Evolutionary conservation across 92 coral and sea anemone species (phyloP).

Genomic region (Montipora capitata): DNA sequence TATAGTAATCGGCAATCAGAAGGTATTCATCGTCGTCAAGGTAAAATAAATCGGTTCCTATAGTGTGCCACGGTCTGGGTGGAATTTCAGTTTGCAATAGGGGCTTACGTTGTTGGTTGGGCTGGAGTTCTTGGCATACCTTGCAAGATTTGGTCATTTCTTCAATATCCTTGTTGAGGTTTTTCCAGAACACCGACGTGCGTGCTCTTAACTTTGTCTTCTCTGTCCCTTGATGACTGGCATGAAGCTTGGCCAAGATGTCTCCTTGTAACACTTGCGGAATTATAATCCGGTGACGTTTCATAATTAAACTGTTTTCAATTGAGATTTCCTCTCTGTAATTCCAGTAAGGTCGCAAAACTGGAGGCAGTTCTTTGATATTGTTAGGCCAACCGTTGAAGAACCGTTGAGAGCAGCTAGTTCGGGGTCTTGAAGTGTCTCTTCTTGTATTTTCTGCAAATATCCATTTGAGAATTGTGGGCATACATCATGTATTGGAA

Average conservation of each 20-base stretch:
- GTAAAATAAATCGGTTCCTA: slow-evolving; percentile 63
- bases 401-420: not conserved
- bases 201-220: slow-evolving; percentile 72
- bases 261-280: slow-evolving; percentile 22
- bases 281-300: slow-evolving; percentile 26
- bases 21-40: slow-evolving; percentile 51
- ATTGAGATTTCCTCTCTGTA: not conserved
- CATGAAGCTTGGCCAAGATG: slow-evolving; percentile 35
- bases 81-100: slow-evolving; percentile 71
- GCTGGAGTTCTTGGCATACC: slow-evolving; percentile 60
- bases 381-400: not conserved
- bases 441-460: not conserved
- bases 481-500: not conserved
- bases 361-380: not conserved
- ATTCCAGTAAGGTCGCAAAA: slow-evolving; percentile 8
- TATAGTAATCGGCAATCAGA: slow-evolving; percentile 68
- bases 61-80: slow-evolving; percentile 75
- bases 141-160: slow-evolving; percentile 45
- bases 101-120: slow-evolving; percentile 56
- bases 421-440: slow-evolving; percentile 1
- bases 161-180: slow-evolving; percentile 70
- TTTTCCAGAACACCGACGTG: slow-evolving; percentile 64
- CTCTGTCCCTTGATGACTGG: slow-evolving; percentile 64
- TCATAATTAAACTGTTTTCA: not conserved
- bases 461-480: not conserved